Conservation (phyloP, 2,888 invertebrate genomes). For the Ashinkailepas kermadecensis region DNA sequence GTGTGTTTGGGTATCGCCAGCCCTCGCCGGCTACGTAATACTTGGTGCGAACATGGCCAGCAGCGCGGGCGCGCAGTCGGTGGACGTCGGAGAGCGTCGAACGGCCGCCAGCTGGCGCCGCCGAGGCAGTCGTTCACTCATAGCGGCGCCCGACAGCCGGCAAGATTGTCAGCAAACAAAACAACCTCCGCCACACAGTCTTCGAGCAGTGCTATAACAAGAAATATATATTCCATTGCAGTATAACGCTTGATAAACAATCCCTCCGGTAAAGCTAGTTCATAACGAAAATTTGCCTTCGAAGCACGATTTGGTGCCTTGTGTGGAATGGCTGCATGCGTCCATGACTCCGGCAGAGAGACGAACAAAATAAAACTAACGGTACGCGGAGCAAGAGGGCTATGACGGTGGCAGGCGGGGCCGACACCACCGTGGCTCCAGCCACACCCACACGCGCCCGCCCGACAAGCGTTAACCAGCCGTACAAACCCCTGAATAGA, state of each 20-base stretch:
- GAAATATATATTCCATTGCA: conserved; percentile 15
- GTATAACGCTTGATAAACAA: conserved; percentile 20
- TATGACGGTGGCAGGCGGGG: neutral
- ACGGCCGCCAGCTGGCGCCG: too few relatives aligned
- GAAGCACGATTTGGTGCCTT: conserved; percentile 8
- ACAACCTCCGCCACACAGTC: neutral
- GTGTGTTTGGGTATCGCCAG: neutral
- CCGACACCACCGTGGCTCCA: neutral
- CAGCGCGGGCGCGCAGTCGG: too few relatives aligned
- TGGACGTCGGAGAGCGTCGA: too few relatives aligned
- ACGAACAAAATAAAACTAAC: conserved; percentile 6
- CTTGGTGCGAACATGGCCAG: neutral
- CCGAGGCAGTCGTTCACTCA: too few relatives aligned
- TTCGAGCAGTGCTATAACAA: conserved; percentile 12
- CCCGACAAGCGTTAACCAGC: neutral
- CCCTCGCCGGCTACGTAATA: neutral
- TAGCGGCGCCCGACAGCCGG: neutral
- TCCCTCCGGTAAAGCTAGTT: conserved; percentile 12
- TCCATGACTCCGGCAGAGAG: neutral
- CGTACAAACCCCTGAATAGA: neutral
- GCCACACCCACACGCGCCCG: neutral
- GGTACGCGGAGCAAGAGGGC: neutral
- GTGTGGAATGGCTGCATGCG: conserved; percentile 4
- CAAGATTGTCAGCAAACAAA: conserved; percentile 2
- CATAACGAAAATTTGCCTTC: neutral